Percentiles rank a stretch among this genome's conserved stretches.
phyloP scores from a whole-genome alignment of 2,888 invertebrate genomes.

The Melangyna quadrimaculata region DNA sequence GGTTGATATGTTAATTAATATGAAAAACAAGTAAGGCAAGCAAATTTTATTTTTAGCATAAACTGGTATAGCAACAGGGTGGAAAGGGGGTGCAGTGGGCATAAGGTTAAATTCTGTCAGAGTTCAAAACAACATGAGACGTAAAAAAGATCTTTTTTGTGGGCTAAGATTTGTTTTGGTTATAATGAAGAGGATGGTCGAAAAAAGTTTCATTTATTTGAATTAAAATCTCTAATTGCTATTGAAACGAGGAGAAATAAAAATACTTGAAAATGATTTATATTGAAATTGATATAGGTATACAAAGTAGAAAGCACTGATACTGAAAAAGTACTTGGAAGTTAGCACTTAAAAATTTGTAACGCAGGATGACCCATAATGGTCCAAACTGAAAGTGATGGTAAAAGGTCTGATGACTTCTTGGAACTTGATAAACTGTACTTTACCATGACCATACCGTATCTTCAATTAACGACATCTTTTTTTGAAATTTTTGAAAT shows the following conservation, averaged over 20 bases:
- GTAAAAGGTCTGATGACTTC: too few relatives aligned
- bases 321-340: not conserved
- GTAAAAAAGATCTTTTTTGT: not conserved
- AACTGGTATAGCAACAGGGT: not conserved
- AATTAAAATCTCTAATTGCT: conserved; percentile 35
- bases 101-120: not conserved
- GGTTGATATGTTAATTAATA: conserved; percentile 71
- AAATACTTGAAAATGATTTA: not conserved
- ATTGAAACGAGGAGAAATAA: not conserved
- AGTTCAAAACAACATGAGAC: not conserved
- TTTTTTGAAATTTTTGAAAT: too few relatives aligned
- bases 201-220: conserved; percentile 34
- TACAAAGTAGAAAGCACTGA: not conserved
- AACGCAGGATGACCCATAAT: too few relatives aligned
- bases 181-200: not conserved
- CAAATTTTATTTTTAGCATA: conserved; percentile 22
- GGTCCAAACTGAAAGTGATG: too few relatives aligned
- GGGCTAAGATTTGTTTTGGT: not conserved
- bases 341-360: not conserved
- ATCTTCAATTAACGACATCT: too few relatives aligned
- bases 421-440: too few relatives aligned
- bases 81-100: not conserved
- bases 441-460: too few relatives aligned
- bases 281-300: not conserved
- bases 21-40: conserved; percentile 53